phyloP scores from a whole-genome alignment of 53 echinoderm and acorn worm genomes.

The Crossaster papposus region DNA sequence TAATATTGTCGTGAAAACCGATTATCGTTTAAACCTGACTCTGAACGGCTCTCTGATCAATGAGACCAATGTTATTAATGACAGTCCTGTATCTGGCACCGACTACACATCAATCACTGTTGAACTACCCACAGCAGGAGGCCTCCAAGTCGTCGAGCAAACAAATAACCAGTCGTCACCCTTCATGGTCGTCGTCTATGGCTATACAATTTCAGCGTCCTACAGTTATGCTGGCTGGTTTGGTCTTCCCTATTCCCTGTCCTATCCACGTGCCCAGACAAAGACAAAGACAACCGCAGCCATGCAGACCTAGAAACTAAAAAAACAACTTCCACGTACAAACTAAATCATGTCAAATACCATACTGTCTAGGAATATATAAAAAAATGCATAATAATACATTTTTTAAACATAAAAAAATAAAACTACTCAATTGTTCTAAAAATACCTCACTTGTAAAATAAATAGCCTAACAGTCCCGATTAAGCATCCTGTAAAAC shows the following conservation, averaged over 20 bases:
- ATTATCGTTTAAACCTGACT: slow-evolving; percentile 26
- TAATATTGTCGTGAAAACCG: slow-evolving; percentile 59
- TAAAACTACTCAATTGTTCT: too few species aligned
- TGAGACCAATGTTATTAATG: not conserved
- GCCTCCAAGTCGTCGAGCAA: slow-evolving; percentile 68
- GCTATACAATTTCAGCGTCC: slow-evolving; percentile 59
- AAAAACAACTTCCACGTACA: too few species aligned
- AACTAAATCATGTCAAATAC: too few species aligned
- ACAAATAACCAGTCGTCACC: slow-evolving; percentile 34
- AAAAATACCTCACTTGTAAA: too few species aligned
- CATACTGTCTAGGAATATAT: too few species aligned
- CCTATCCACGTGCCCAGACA: too few species aligned
- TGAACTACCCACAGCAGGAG: slow-evolving; percentile 70
- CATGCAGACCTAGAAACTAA: too few species aligned
- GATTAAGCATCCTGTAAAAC: too few species aligned
- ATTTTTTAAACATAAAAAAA: too few species aligned
- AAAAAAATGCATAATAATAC: too few species aligned
- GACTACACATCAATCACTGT: slow-evolving; percentile 50
- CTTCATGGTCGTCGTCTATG: slow-evolving; percentile 71
- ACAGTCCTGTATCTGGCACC: slow-evolving; percentile 34
- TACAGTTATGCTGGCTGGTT: slow-evolving; percentile 75
- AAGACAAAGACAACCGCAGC: too few species aligned
- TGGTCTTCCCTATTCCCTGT: slow-evolving; percentile 42
- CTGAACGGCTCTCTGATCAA: slow-evolving; percentile 54
- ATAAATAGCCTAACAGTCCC: too few species aligned